Base-by-base conservation (phyloP, 1,140 invertebrate genomes). In the Drepana arcuata region DNA sequence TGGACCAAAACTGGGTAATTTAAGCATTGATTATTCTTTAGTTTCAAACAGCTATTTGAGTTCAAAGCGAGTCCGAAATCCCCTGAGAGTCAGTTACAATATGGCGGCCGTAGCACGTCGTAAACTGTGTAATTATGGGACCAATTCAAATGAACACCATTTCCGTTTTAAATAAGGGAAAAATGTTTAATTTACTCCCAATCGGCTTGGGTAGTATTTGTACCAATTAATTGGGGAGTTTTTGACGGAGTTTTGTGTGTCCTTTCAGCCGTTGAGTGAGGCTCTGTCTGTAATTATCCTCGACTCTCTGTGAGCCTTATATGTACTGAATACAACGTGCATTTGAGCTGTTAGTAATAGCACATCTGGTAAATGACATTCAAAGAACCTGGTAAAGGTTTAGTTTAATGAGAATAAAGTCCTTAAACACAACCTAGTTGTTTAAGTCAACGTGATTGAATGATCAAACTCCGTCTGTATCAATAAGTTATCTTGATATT, bases 161-260 rank as follows among this genome's bases (percentile, higher is more conserved):
- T 81, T 72, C 64, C 68, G 52, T 74, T 75, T 80, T 81, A 81
- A 81, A 81, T 81, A 81, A 78, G 77, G 66, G 73, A 72, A 78
- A n/a, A 77, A 77, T 77, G 77, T 78, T 81, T 81, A 81, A 81
- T 81, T 75, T 78, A 71, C 51, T 68, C 56, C 55, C 61, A 57
- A 74, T 78, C 62, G 59, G 63, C 52, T 59, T 48, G 53, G 27
- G 41, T 38, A 63, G 57, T n/a, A n/a, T n/a, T n/a, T n/a, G n/a
- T n/a, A 68, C 71, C 71, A 81, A 81, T 81, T 81, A 81, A 81
- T 70, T 65, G 73, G 55, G 68, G 73, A 77, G 74, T 75, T 50
- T 32, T 25, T 44, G 33, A 44, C 41, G 24, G 34, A 47, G 34
- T 37, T 24, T 40, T 46, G 15, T 15, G 9, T 10, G 7, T 11